Base-by-base conservation (phyloP, 2,888 invertebrate species). In the Amphipoea lucens region DNA sequence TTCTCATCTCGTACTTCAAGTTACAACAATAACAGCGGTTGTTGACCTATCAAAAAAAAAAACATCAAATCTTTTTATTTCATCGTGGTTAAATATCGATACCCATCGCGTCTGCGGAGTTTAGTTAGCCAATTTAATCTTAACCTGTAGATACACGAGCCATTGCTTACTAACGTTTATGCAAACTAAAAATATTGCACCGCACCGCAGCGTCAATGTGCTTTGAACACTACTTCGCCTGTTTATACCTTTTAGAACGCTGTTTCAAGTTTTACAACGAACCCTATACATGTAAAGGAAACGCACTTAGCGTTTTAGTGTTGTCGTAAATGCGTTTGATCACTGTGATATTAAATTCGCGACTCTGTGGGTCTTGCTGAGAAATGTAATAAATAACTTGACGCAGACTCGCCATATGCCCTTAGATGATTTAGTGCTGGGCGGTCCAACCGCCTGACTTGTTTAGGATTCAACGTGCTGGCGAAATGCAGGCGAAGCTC, bases 341-440 rank as follows among this genome's bases (percentile, higher is more conserved):
- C 92, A 91, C 90, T 69, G 81, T 89, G 86, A 92, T 94, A 94
- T 93, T 88, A 91, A 92, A 93, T 92, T 90, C 89, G 86, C 88
- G 88, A 90, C 90, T 85, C 86, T 82, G 82, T 81, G 83, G 68
- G 79, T 78, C 92, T 92, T 93, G 92, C 92, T 90, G 89, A 89
- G 90, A 92, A 92, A 91, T 91, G 93, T 89, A 93, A 95, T 95
- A 94, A 95, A 95, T 94, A 93, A 93, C 90, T 81, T 87, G 89
- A 85, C 74, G 74, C 78, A 81, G 76, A 79, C 90, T 91, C 86
- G 86, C 90, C 89, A 89, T 91, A 90, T 90, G 90, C 90, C 91
- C 87, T 89, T 89, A 89, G 84, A 93, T 94, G 93, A 94, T 94
- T 93, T 92, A 94, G 87, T 90, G 85, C 87, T 88, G 87, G 89